Conservation (phyloP, 2,113 vertebrate genomes). For the Dunckerocampus dactyliophorus region DNA sequence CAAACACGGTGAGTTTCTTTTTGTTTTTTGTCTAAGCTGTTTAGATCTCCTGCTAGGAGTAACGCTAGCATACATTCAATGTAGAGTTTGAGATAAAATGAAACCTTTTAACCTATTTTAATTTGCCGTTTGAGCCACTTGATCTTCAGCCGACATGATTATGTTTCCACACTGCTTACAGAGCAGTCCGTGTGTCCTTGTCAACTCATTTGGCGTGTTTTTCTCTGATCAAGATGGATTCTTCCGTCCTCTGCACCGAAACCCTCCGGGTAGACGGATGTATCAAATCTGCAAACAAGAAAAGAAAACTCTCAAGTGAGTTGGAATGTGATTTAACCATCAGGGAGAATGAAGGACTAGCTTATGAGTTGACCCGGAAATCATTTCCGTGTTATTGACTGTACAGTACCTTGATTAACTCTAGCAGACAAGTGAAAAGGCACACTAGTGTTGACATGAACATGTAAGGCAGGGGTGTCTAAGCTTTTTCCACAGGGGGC, state of each 20-base stretch:
- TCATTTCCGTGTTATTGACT: too few relatives aligned
- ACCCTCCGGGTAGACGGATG: constrained; percentile 17
- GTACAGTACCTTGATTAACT: too few relatives aligned
- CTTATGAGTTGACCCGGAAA: too few relatives aligned
- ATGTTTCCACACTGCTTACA: too few relatives aligned
- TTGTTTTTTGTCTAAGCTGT: neutral
- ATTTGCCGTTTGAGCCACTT: too few relatives aligned
- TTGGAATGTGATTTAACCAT: neutral
- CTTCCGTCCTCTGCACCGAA: constrained; percentile 32
- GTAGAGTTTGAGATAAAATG: neutral
- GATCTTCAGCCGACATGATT: too few relatives aligned
- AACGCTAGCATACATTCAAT: neutral
- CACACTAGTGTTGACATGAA: too few relatives aligned
- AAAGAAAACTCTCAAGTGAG: constrained; percentile 56
- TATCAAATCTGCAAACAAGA: constrained; percentile 28
- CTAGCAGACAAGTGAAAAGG: too few relatives aligned
- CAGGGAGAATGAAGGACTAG: too few relatives aligned
- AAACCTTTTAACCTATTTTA: neutral
- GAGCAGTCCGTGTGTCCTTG: neutral
- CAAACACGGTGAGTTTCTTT: constrained; percentile 39
- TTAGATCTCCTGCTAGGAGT: neutral
- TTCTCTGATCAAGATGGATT: constrained; percentile 43
- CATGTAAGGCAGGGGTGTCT: too few relatives aligned
- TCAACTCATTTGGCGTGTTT: neutral
- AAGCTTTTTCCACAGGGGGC: too few relatives aligned